phyloP scores from a whole-genome alignment of 2,888 invertebrate species.

The Tetramorium bicarinatum region DNA sequence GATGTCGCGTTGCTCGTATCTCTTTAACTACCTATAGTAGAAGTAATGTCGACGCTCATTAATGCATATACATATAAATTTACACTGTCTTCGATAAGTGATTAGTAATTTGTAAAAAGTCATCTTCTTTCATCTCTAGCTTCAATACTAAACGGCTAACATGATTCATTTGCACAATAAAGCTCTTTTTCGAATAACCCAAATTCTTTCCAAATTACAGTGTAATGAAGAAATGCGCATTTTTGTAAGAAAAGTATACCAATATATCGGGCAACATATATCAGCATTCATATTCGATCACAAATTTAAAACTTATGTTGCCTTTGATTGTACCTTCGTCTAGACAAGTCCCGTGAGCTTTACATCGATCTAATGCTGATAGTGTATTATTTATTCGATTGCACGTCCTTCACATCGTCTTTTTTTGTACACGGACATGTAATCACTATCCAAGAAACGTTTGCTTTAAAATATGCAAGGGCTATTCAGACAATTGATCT shows the following conservation, averaged over 20 bases:
- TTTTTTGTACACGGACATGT: background rate
- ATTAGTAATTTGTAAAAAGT: constrained; percentile 42
- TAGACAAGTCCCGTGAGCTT: background rate
- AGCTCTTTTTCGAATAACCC: background rate
- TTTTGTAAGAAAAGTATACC: background rate
- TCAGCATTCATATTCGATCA: background rate
- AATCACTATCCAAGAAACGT: constrained; percentile 1
- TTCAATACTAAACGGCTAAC: constrained; percentile 13
- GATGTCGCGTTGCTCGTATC: constrained; percentile 60
- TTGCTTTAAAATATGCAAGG: constrained; percentile 38
- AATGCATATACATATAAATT: constrained; percentile 69
- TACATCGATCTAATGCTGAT: constrained; percentile 17
- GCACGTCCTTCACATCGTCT: constrained; percentile 21
- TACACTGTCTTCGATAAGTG: constrained; percentile 53
- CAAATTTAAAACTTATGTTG: constrained; percentile 15
- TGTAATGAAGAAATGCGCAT: background rate
- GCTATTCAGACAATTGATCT: constrained; percentile 17
- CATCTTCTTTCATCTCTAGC: background rate
- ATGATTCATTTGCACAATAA: background rate
- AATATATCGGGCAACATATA: no score
- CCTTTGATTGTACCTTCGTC: constrained; percentile 6
- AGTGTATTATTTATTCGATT: constrained; percentile 38
- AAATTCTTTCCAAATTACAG: background rate
- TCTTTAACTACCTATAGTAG: constrained; percentile 63
- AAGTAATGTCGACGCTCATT: constrained; percentile 53